Conservation (phyloP, 1,140 invertebrate genomes). For the Magallana ariakensis region DNA sequence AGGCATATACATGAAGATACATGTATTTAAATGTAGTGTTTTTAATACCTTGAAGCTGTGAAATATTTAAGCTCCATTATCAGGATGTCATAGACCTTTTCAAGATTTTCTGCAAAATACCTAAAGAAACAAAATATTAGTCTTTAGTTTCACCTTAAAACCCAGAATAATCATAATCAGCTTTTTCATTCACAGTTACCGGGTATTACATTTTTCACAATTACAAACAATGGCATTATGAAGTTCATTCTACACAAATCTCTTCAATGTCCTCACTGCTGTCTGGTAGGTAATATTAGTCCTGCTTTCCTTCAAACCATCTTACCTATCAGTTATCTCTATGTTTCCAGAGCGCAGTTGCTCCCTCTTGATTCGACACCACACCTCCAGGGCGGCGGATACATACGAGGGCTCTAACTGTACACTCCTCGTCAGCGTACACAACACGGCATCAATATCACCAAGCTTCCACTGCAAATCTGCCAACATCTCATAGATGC, state of each 20-base stretch:
- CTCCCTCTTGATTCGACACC: conserved; percentile 39
- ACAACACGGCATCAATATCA: conserved; percentile 45
- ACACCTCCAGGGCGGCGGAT: background rate
- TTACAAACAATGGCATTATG: no score
- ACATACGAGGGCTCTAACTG: conserved; percentile 20
- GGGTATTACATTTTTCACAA: no score
- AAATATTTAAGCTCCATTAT: background rate
- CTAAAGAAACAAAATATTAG: background rate
- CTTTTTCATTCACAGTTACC: no score
- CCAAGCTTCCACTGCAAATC: conserved; percentile 49
- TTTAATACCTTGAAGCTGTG: background rate
- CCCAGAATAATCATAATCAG: background rate
- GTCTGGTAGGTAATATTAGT: background rate
- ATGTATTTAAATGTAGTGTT: background rate
- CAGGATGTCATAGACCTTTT: background rate
- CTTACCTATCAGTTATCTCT: conserved; percentile 34
- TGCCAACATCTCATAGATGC: conserved; percentile 51
- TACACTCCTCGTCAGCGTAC: conserved; percentile 40
- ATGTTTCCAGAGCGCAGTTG: background rate
- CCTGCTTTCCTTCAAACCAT: background rate
- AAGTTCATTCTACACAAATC: no score
- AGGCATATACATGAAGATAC: background rate
- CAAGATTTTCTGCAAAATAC: background rate
- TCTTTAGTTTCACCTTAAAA: background rate
- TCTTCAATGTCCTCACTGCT: background rate